Evolutionary conservation across 2,113 vertebrate genomes (phyloP), one percentile per base, ranked within the genome.

Genomic region (Salvelinus namaycush): DNA sequence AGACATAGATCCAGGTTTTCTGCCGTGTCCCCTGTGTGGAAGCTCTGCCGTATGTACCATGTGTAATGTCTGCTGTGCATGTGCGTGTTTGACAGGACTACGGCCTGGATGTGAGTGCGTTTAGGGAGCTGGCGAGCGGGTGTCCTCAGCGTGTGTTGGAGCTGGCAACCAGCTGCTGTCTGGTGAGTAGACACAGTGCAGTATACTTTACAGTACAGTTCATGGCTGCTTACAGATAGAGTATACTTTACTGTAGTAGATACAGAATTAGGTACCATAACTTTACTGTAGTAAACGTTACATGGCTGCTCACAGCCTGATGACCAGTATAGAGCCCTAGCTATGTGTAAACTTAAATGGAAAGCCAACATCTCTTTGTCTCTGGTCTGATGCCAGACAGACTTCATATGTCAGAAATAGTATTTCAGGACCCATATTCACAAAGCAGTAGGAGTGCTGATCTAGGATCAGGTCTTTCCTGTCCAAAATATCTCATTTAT

Each of bases 101-200:
- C 1, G 95, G 95, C 1, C 86, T 97, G 83, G 93, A 97, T 34
- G 89, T 94, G 76, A 86, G 83, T 1, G 91, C 93, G 1, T 96
- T 97, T 78, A 88, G 85, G 60, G 87, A 89, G 62, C 86, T 97
- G 91, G 92, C 95, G 79, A 81, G 29, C 0, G 95, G 88, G 64
- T 97, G 95, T 79, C 95, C 96, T 54, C 89, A 84, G 71, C 84
- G 11, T 3, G 88, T 95, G 57, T 74, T 96, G 76, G 94, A 95
- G 44, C 75, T 97, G 2, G 91, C 95, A 13, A 86, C 89, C 73
- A 93, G 90, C 83, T 96, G 95, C 79, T 97, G 96, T 74, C 77
- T 90, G 92, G 95, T 96, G 86, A 78, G 93, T 81, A 44, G 20
- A 60, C 2, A 14, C 9, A 76, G 5, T 13, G 24, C 31, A 26